Evolutionary conservation across 2,797 vertebrate genomes (phyloP), one percentile per base, ranked within the genome.

Genomic region (Rachycentron canadum): DNA sequence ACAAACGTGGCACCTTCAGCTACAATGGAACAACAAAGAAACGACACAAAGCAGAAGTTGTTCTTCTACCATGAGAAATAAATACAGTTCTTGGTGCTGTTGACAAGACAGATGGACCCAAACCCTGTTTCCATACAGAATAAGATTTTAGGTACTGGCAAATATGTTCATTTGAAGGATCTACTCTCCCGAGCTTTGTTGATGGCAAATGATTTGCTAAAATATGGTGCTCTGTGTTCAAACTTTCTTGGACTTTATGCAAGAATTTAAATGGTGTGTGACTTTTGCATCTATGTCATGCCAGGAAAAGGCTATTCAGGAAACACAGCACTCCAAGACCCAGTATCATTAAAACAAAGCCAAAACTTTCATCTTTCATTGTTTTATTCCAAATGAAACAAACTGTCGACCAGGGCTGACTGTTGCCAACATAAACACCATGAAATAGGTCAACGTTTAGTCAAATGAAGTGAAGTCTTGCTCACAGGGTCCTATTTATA

Each of bases 391-490:
- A 73, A 65, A 70, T 73, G 52, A 85, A 77, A 81, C 70, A 61
- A 75, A 50, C 17, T 11, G 26, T 62, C 68, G 53, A 21, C 58
- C 3, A 19, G 67, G 67, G 60, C 25, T 0, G 75, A 68, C 30
- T 7, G 65, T 2, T 82, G 89, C 90, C 90, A 91, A 68, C 69
- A 69, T 32, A 43, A 81, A 58, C 55, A 62, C 62, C 13, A 65
- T 52, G 67, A 91, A 87, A 69, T 53, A 52, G 86, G 86, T 88
- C 81, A 88, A 63, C 73, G 69, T 72, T 88, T 82, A 82, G 89
- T 86, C 73, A 79, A 77, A 87, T 66, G 25, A 76, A 84, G 73
- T 25, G 63, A 89, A 70, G 78, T 82, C 47, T 74, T 55, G 65
- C 59, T 69, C 52, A 58, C 63, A 28, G 55, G 40, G 72, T 53